Conservation (phyloP, 2,797 vertebrate genomes). For the Capromys pilorides region DNA sequence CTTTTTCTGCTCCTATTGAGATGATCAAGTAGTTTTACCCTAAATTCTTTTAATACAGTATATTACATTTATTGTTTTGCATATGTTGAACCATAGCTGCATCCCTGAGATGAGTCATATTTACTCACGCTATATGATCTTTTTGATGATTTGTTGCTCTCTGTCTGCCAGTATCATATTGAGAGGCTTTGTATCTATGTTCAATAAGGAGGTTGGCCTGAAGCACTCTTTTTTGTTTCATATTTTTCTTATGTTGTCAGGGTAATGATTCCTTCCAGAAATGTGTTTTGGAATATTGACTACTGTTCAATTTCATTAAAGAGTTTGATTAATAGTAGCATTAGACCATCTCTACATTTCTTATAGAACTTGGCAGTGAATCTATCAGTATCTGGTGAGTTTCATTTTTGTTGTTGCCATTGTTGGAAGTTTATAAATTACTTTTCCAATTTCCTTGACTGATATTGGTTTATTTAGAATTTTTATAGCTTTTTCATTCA, state of each 20-base stretch:
- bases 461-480: not conserved
- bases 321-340: not conserved
- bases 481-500: not conserved
- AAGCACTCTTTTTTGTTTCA: not conserved
- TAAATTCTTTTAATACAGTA: not conserved
- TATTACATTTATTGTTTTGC: not conserved
- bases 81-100: not conserved
- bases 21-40: not conserved
- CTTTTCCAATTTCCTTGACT: not conserved
- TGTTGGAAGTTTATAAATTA: not conserved
- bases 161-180: not conserved
- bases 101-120: not conserved
- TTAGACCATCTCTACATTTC: not conserved
- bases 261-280: not conserved
- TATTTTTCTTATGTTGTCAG: not conserved
- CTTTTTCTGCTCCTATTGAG: not conserved
- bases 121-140: not conserved
- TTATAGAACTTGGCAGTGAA: not conserved
- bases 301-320: not conserved
- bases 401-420: not conserved
- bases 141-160: not conserved
- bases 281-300: not conserved
- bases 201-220: not conserved
- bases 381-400: not conserved
- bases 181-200: not conserved